phyloP scores from a whole-genome alignment of 2,797 vertebrate species.

The Poecilia picta region DNA sequence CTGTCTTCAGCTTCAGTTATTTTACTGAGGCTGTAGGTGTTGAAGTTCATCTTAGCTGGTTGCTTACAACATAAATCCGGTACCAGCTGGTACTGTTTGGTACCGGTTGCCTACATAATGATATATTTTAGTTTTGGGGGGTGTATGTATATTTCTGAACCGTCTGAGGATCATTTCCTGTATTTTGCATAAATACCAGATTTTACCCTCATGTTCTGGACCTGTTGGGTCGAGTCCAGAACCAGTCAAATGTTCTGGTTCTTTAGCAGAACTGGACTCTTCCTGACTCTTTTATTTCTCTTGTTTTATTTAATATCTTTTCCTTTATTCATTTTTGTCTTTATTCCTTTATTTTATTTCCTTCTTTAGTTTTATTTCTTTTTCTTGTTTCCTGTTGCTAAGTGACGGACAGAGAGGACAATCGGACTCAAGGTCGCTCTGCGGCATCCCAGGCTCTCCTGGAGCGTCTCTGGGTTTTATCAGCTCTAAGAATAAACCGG shows the following conservation, averaged over 20 bases:
- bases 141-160: neutral
- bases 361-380: neutral
- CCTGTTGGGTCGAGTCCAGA: neutral
- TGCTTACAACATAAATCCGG: too few species aligned
- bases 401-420: neutral
- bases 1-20: neutral
- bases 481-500: constrained; percentile 75
- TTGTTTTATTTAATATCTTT: neutral
- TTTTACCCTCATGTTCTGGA: neutral
- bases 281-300: neutral
- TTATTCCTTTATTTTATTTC: neutral
- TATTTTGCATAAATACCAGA: neutral
- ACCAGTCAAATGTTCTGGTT: neutral
- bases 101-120: too few species aligned
- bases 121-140: too few species aligned
- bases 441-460: constrained; percentile 38
- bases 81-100: too few species aligned
- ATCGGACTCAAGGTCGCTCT: constrained; percentile 52
- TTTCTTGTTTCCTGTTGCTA: neutral
- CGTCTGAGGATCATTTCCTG: neutral
- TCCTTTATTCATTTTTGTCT: neutral
- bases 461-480: constrained; percentile 37
- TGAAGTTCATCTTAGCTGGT: too few species aligned
- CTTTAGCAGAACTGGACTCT: neutral
- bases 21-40: too few species aligned